Evolutionary conservation across 2,113 vertebrate species (phyloP).

Genomic region (Rhipidura dahli): DNA sequence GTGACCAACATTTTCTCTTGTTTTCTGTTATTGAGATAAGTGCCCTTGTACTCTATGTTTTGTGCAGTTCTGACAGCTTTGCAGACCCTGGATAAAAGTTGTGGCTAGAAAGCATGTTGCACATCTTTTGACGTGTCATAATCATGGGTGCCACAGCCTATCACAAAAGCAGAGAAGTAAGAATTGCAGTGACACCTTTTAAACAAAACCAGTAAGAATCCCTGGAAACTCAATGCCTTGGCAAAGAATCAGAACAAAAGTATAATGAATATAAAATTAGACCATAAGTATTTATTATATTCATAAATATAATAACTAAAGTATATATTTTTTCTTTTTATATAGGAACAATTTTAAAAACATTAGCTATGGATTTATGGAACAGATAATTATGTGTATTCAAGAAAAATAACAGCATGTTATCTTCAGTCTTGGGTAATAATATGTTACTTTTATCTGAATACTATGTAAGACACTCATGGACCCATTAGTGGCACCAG

Average conservation of each 20-base stretch:
- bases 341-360: background rate
- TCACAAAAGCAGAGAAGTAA: background rate
- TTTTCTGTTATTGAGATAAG: background rate
- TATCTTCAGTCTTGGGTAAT: background rate
- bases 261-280: background rate
- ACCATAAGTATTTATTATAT: background rate
- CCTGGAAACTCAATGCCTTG: background rate
- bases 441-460: background rate
- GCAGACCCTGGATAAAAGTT: background rate
- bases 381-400: background rate
- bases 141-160: background rate
- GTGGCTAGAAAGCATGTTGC: background rate
- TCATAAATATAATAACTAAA: background rate
- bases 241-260: background rate
- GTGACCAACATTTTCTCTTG: background rate
- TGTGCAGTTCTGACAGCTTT: background rate
- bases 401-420: background rate
- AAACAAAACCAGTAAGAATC: background rate
- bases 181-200: background rate
- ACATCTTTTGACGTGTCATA: background rate
- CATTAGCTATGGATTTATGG: background rate
- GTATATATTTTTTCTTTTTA: background rate
- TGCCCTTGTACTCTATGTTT: background rate
- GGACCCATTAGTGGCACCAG: background rate
- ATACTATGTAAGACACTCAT: background rate